Percentiles rank a stretch among this genome's conserved stretches.
phyloP scores from a whole-genome alignment of 2,113 vertebrate species.

The Syngnathus floridae region DNA sequence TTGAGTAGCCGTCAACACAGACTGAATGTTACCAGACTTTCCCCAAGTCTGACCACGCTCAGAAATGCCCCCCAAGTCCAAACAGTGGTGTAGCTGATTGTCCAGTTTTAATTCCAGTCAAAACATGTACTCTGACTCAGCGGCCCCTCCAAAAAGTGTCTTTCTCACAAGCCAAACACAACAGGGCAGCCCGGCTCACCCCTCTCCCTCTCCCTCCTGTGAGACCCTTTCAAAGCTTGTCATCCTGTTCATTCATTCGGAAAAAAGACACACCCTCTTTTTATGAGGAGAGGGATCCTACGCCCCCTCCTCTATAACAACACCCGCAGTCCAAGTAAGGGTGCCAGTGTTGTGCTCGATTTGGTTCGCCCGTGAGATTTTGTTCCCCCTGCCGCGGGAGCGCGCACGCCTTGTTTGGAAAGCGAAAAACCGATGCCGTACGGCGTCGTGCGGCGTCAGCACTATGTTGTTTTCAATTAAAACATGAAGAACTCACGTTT shows the following conservation, averaged over 20 bases:
- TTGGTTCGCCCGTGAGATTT: too few relatives aligned
- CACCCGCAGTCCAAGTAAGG: slow-evolving; percentile 47
- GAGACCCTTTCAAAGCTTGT: slow-evolving; percentile 47
- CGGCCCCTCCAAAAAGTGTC: slow-evolving; percentile 8
- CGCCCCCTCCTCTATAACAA: slow-evolving; percentile 36
- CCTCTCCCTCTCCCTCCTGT: slow-evolving; percentile 45
- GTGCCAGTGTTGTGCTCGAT: background rate
- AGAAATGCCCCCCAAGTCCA: background rate
- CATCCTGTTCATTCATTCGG: slow-evolving; percentile 60
- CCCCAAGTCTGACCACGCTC: slow-evolving; percentile 3
- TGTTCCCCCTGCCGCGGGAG: too few relatives aligned
- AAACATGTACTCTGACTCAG: slow-evolving; percentile 21
- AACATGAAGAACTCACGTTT: too few relatives aligned
- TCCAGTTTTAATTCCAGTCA: slow-evolving; percentile 14
- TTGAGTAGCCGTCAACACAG: background rate
- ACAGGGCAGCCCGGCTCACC: slow-evolving; percentile 34
- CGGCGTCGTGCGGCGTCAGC: too few relatives aligned
- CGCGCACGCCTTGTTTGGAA: too few relatives aligned
- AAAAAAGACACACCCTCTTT: slow-evolving; percentile 63
- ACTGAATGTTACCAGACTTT: background rate
- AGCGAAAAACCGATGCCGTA: too few relatives aligned
- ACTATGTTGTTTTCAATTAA: too few relatives aligned
- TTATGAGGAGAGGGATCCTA: slow-evolving; percentile 58
- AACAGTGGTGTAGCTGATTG: background rate
- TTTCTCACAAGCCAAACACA: slow-evolving; percentile 44